phyloP scores from a whole-genome alignment of 2,797 vertebrate genomes.

The Argentina silus region DNA sequence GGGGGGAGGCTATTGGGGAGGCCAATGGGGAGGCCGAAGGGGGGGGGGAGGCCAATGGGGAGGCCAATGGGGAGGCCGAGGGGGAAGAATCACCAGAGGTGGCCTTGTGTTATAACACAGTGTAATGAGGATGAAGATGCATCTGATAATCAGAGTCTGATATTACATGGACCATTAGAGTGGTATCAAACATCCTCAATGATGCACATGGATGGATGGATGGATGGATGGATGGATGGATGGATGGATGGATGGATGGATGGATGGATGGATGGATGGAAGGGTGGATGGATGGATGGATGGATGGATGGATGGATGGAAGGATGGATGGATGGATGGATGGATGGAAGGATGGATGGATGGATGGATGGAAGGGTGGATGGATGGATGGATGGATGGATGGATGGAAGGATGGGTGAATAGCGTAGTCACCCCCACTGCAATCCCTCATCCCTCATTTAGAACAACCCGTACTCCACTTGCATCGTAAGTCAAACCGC shows the following conservation, averaged over 20 bases:
- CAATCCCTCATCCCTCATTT: constrained; percentile 32
- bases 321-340: no score
- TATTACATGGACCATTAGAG: constrained; percentile 50
- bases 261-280: no score
- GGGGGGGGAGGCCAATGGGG: background rate
- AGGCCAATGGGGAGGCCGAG: constrained; percentile 20
- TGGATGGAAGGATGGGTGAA: background rate
- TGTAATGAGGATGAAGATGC: constrained; percentile 65
- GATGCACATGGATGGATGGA: constrained; percentile 51
- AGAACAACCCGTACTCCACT: no score
- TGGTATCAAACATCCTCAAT: constrained; percentile 50
- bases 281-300: no score
- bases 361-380: no score
- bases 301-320: no score
- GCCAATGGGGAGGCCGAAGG: no score
- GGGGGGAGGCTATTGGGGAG: no score
- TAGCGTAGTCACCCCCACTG: constrained; percentile 41
- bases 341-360: no score
- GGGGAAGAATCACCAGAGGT: constrained; percentile 57
- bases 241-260: background rate
- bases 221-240: constrained; percentile 11
- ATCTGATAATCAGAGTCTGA: constrained; percentile 54
- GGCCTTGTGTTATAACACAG: constrained; percentile 64
- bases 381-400: no score
- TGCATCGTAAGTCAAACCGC: no score